These are phyloP conservation scores for Petrocephalus zakoni DNA, from an alignment of 2,113 vertebrate genomes.

Conservation along the genomic window DNA sequence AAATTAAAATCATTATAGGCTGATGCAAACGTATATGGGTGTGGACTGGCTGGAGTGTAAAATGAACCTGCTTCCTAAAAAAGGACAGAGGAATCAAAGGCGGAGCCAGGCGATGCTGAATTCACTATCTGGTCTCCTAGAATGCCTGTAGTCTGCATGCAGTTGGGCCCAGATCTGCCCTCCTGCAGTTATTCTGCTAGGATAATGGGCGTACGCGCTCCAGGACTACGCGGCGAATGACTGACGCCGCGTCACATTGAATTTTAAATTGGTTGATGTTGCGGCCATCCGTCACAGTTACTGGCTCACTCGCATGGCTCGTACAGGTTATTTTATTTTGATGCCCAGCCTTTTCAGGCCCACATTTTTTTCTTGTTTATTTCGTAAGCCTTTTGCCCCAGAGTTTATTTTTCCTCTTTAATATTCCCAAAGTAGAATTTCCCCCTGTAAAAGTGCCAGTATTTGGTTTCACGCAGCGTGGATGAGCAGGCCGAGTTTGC, in stretches of 20 bases:
- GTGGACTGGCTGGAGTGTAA: not conserved
- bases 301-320: not conserved
- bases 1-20: not conserved
- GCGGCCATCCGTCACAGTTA: not conserved
- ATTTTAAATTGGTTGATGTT: conserved; percentile 19
- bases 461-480: not conserved
- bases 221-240: conserved; percentile 20
- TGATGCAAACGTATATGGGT: not conserved
- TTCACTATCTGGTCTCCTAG: not conserved
- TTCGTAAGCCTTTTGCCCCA: not conserved
- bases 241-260: conserved; percentile 9
- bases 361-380: not conserved
- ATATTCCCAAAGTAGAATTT: not conserved
- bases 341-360: not conserved
- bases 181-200: conserved; percentile 22
- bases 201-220: conserved; percentile 21
- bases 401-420: not conserved
- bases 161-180: conserved; percentile 26
- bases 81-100: conserved; percentile 21
- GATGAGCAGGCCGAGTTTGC: not conserved
- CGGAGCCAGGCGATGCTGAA: conserved; percentile 1
- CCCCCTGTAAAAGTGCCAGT: not conserved
- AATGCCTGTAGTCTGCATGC: conserved; percentile 21
- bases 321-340: not conserved
- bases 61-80: not conserved